phyloP scores from a whole-genome alignment of 2,888 invertebrate species.

The Ormyrus thymus region DNA sequence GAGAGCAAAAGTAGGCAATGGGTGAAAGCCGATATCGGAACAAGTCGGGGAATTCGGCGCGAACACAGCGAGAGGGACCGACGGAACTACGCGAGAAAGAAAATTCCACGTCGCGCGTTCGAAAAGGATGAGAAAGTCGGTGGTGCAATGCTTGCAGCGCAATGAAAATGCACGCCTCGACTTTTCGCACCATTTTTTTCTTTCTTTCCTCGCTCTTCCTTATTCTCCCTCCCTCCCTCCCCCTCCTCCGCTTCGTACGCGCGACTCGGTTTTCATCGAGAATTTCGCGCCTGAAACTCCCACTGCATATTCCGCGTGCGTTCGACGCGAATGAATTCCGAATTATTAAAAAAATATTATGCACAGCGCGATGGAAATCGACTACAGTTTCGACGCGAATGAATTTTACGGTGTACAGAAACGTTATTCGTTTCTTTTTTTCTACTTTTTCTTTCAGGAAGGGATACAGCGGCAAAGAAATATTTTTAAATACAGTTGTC shows the following conservation, averaged over 20 bases:
- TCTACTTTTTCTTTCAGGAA: too few relatives aligned
- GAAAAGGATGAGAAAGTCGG: slow-evolving; percentile 16
- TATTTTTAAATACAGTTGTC: too few relatives aligned
- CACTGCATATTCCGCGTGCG: neutral
- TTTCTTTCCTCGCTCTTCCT: neutral
- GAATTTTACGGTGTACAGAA: too few relatives aligned
- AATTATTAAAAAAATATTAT: slow-evolving; percentile 22
- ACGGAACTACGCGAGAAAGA: slow-evolving; percentile 60
- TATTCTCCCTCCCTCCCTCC: neutral
- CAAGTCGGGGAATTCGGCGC: slow-evolving; percentile 58
- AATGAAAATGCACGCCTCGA: slow-evolving; percentile 35
- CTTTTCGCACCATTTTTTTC: slow-evolving; percentile 46
- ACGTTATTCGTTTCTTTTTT: too few relatives aligned
- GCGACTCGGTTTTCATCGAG: too few relatives aligned
- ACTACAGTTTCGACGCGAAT: neutral
- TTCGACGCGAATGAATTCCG: slow-evolving; percentile 1
- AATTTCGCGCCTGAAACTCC: too few relatives aligned
- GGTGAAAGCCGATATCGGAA: slow-evolving; percentile 58
- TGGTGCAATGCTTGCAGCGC: slow-evolving; percentile 21
- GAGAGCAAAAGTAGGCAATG: slow-evolving; percentile 13
- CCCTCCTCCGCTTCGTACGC: neutral
- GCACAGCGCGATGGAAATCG: slow-evolving; percentile 4
- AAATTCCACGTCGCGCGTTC: slow-evolving; percentile 55
- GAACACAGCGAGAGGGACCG: slow-evolving; percentile 57
- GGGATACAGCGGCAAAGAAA: too few relatives aligned